phyloP scores from a whole-genome alignment of 2,888 invertebrate genomes.

The Clanis bilineata region DNA sequence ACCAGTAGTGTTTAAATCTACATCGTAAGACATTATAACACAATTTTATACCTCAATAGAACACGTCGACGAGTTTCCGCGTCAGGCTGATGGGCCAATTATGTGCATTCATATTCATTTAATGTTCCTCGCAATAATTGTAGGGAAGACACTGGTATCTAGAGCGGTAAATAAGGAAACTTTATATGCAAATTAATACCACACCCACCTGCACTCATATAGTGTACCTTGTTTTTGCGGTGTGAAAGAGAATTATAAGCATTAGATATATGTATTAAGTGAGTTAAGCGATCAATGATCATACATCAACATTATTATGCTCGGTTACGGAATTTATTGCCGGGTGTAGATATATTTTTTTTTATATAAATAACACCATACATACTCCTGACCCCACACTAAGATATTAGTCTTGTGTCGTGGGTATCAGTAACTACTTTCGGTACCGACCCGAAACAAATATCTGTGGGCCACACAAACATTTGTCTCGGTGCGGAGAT shows the following conservation, averaged over 20 bases:
- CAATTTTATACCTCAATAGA: background rate
- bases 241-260: background rate
- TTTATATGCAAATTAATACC: slow-evolving; percentile 29
- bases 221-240: background rate
- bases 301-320: too few species aligned
- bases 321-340: too few species aligned
- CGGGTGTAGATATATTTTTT: too few species aligned
- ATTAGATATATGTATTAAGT: background rate
- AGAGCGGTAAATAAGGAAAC: slow-evolving; percentile 33
- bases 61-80: background rate
- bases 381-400: too few species aligned
- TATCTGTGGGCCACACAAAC: too few species aligned
- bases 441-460: too few species aligned
- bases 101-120: slow-evolving; percentile 56
- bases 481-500: too few species aligned
- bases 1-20: background rate
- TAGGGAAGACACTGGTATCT: slow-evolving; percentile 50
- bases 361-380: too few species aligned
- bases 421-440: too few species aligned
- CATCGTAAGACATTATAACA: background rate
- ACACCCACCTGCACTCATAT: slow-evolving; percentile 24
- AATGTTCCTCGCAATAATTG: slow-evolving; percentile 45
- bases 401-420: too few species aligned
- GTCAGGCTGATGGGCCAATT: slow-evolving; percentile 40
- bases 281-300: background rate